A percentile compares a stretch with the other conserved stretches of the same genome.
Conservation (phyloP, 2,888 invertebrate species). For the Polyommatus iphigenia region DNA sequence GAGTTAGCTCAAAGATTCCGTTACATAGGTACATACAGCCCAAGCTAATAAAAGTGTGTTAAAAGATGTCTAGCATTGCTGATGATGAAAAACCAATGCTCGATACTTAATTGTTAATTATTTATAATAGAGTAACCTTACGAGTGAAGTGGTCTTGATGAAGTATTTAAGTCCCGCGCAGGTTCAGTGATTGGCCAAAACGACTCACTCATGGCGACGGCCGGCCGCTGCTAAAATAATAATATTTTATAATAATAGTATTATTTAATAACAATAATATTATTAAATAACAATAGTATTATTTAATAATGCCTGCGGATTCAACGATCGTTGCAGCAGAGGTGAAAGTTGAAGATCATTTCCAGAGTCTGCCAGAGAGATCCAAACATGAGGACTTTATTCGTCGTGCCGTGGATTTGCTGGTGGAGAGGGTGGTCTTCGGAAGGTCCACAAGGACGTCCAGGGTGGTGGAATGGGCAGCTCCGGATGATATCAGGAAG, state of each 20-base stretch:
- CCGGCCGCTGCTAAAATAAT: conserved; percentile 53
- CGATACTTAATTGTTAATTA: conserved; percentile 17
- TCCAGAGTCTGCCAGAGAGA: conserved; percentile 82
- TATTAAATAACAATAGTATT: conserved; percentile 31
- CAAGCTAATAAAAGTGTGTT: too few species aligned
- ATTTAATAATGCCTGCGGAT: conserved; percentile 65
- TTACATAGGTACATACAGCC: too few species aligned
- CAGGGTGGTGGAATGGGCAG: conserved; percentile 90
- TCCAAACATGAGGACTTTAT: conserved; percentile 86
- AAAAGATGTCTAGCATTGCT: not conserved
- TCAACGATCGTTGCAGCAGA: conserved; percentile 66
- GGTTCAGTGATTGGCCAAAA: conserved; percentile 60
- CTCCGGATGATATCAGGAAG: conserved; percentile 85
- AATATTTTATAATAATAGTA: conserved; percentile 1
- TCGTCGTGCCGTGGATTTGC: conserved; percentile 83
- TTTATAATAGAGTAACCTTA: conserved; percentile 58
- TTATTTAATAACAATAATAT: conserved; percentile 28
- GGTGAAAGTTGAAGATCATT: conserved; percentile 58
- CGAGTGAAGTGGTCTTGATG: conserved; percentile 64
- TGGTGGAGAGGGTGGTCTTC: conserved; percentile 88
- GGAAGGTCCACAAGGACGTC: conserved; percentile 85
- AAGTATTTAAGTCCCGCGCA: conserved; percentile 73
- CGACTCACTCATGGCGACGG: conserved; percentile 58
- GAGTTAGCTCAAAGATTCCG: too few species aligned
- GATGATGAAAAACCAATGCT: not conserved